A percentile compares a stretch with the other conserved stretches of the same genome.
Evolutionary conservation across 2,888 invertebrate species (phyloP).

Genomic region (Sipunculus nudus): DNA sequence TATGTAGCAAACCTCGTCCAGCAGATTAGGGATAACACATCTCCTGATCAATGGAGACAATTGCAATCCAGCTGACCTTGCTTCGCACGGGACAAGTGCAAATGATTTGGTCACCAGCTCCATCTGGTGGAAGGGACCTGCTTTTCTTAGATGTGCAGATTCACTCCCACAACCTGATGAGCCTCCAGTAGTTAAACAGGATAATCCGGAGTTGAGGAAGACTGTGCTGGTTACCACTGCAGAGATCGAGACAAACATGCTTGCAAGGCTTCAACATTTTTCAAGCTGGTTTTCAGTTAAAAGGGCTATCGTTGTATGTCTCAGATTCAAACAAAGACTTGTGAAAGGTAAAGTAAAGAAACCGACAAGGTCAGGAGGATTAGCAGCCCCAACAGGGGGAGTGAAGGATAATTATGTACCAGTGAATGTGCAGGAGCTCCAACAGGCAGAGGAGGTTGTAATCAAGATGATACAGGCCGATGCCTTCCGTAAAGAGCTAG

Average conservation of each 20-base stretch:
- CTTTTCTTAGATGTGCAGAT: too few species aligned
- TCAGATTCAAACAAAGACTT: not conserved
- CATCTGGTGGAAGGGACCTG: slow-evolving; percentile 27
- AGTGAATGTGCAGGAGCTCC: not conserved
- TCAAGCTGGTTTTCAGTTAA: slow-evolving; percentile 12
- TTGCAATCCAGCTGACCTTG: slow-evolving; percentile 42
- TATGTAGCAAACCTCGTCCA: slow-evolving; percentile 46
- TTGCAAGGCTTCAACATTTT: slow-evolving; percentile 3
- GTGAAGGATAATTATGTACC: not conserved
- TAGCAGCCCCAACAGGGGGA: not conserved
- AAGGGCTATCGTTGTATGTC: slow-evolving; percentile 5
- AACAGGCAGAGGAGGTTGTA: not conserved
- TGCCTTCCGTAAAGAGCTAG: slow-evolving; percentile 8
- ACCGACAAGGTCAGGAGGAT: not conserved
- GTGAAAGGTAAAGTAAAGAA: not conserved
- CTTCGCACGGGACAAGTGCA: slow-evolving; percentile 29
- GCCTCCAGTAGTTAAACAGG: not conserved
- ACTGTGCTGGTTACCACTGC: not conserved
- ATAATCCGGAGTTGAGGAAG: slow-evolving; percentile 27
- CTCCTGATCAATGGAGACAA: slow-evolving; percentile 38
- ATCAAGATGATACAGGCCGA: not conserved
- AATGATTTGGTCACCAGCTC: slow-evolving; percentile 2
- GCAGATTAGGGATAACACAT: slow-evolving; percentile 31
- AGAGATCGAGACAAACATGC: not conserved
- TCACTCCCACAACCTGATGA: too few species aligned